These are phyloP conservation scores for Ophiodon elongatus DNA, from an alignment of 2,113 vertebrate species.

Conservation along the genomic window DNA sequence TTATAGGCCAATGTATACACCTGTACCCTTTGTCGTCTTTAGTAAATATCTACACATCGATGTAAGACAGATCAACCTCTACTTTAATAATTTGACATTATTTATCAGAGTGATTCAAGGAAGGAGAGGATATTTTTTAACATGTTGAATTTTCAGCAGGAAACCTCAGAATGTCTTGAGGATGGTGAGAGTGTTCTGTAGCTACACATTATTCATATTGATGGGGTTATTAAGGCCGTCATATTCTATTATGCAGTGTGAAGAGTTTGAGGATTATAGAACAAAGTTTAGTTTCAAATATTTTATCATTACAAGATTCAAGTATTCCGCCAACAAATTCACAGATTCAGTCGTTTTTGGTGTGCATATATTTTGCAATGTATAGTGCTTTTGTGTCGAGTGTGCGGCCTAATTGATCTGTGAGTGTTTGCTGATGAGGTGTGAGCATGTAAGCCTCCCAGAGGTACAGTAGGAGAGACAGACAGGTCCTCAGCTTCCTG, in stretches of 20 bases:
- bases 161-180: conserved; percentile 24
- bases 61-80: conserved; percentile 1
- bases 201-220: conserved; percentile 40
- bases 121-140: neutral
- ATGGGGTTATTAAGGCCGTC: conserved; percentile 14
- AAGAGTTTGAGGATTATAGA: conserved; percentile 21
- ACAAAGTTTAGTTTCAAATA: conserved; percentile 39
- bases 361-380: neutral
- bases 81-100: neutral
- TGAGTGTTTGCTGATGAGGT: conserved; percentile 70
- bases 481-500: conserved; percentile 71
- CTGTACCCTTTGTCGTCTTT: conserved; percentile 11
- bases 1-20: conserved; percentile 27
- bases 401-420: conserved; percentile 33
- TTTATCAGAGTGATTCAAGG: neutral
- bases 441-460: conserved; percentile 63
- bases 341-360: neutral
- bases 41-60: conserved; percentile 5
- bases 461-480: conserved; percentile 51
- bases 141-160: conserved; percentile 6
- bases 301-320: conserved; percentile 15
- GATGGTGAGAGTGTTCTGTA: conserved; percentile 23
- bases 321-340: neutral
- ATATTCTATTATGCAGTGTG: conserved; percentile 28
- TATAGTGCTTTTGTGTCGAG: neutral